phyloP scores from a whole-genome alignment of 2,888 invertebrate species.

The Apamea monoglypha region DNA sequence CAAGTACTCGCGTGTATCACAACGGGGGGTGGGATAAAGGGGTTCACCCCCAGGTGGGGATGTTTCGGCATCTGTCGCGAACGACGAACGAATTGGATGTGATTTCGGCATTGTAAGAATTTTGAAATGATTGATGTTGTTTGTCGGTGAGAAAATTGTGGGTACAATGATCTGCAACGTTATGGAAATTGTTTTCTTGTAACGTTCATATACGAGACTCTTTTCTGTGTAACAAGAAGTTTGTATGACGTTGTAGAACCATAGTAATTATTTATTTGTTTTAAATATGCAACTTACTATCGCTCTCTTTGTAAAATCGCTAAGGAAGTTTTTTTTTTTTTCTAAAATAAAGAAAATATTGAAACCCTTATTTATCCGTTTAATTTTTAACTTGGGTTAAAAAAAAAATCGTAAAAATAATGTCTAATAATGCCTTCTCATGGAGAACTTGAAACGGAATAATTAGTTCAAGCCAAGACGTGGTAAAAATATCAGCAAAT shows the following conservation, averaged over 20 bases:
- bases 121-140: slow-evolving; percentile 51
- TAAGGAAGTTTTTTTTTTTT: too few relatives aligned
- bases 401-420: too few relatives aligned
- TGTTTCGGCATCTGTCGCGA: slow-evolving; percentile 58
- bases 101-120: slow-evolving; percentile 50
- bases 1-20: slow-evolving; percentile 71
- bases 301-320: neutral
- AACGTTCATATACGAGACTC: neutral
- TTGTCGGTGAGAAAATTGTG: slow-evolving; percentile 37
- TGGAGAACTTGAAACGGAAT: too few relatives aligned
- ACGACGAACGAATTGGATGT: slow-evolving; percentile 58
- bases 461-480: too few relatives aligned
- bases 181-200: slow-evolving; percentile 1
- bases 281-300: neutral
- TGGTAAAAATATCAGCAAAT: too few relatives aligned
- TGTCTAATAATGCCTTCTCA: too few relatives aligned
- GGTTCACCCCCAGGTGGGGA: slow-evolving; percentile 61
- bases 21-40: slow-evolving; percentile 68
- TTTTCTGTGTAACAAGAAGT: neutral
- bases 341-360: neutral
- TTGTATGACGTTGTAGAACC: neutral
- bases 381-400: too few relatives aligned
- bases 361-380: too few relatives aligned
- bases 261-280: neutral
- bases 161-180: slow-evolving; percentile 28